Conservation (phyloP, 2,113 vertebrate genomes). For the Tetraodon nigroviridis region DNA sequence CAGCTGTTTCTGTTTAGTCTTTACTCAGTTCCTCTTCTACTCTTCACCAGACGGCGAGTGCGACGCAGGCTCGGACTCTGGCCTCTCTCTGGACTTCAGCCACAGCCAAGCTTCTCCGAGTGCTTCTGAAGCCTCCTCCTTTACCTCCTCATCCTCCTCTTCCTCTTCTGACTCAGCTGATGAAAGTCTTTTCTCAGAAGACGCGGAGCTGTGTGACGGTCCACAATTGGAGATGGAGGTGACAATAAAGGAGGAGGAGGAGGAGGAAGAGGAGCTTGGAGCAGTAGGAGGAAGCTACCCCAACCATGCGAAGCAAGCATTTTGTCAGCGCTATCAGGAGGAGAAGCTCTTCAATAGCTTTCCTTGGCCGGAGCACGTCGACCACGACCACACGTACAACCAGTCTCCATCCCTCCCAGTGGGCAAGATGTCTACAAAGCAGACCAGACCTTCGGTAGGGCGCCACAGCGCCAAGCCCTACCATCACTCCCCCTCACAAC, state of each 20-base stretch:
- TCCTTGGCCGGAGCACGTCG: constrained; percentile 83
- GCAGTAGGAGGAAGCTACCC: constrained; percentile 80
- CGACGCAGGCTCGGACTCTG: constrained; percentile 88
- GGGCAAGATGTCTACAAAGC: constrained; percentile 18
- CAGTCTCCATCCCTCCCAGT: constrained; percentile 49
- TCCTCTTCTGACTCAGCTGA: constrained; percentile 28
- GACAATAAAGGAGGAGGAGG: constrained; percentile 74
- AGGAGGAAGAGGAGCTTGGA: constrained; percentile 83
- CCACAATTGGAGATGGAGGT: constrained; percentile 67
- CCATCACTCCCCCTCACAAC: constrained; percentile 16
- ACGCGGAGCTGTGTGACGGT: constrained; percentile 76
- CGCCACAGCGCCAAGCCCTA: constrained; percentile 12
- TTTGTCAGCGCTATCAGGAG: constrained; percentile 77
- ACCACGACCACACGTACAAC: constrained; percentile 95
- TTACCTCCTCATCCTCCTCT: constrained; percentile 69
- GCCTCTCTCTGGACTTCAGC: constrained; percentile 90
- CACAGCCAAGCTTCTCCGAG: constrained; percentile 85
- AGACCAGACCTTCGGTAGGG: background rate
- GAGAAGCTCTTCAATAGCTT: constrained; percentile 77
- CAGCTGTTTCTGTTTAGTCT: background rate
- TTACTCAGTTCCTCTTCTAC: background rate
- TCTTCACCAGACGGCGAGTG: constrained; percentile 23
- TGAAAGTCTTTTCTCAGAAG: constrained; percentile 71
- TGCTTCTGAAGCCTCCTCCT: constrained; percentile 81
- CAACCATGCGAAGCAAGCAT: constrained; percentile 80